phyloP scores from a whole-genome alignment of 2,888 invertebrate genomes.

The Acanthoscelides obtectus region DNA sequence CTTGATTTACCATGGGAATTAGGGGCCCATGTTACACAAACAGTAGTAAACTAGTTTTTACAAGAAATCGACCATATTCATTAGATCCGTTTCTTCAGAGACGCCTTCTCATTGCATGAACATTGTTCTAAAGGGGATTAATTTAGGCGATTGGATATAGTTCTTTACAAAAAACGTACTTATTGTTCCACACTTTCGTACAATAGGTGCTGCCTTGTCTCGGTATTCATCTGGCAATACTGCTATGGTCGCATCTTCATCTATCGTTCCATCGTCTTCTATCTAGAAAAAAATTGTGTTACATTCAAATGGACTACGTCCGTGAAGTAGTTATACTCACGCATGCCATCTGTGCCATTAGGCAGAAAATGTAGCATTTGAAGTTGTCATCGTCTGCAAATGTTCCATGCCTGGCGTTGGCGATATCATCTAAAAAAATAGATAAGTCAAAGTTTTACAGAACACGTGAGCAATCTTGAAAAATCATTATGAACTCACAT shows the following conservation, averaged over 20 bases:
- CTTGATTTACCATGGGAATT: no score
- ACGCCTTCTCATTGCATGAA: no score
- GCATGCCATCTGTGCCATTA: conserved; percentile 35
- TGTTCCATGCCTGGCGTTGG: conserved; percentile 34
- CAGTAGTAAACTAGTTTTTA: no score
- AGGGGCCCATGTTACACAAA: no score
- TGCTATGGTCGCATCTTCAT: conserved; percentile 42
- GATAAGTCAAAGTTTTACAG: no score
- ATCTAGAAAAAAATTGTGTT: conserved; percentile 31
- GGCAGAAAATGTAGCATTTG: conserved; percentile 42
- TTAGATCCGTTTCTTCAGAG: no score
- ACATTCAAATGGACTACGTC: neutral
- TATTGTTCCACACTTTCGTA: conserved; percentile 41
- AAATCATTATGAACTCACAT: no score
- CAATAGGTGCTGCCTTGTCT: conserved; percentile 30
- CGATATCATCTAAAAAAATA: conserved; percentile 25
- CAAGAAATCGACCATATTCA: no score
- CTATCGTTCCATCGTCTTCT: conserved; percentile 43
- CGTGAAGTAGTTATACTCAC: conserved; percentile 28
- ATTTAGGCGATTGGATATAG: no score
- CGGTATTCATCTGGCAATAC: conserved; percentile 41
- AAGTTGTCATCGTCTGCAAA: conserved; percentile 36
- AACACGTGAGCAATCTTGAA: no score
- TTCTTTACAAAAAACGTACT: no score
- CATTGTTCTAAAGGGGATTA: no score